Evolutionary conservation across 2,113 vertebrate species (phyloP), one percentile per base, ranked within the genome.

Genomic region (Nicator chloris): DNA sequence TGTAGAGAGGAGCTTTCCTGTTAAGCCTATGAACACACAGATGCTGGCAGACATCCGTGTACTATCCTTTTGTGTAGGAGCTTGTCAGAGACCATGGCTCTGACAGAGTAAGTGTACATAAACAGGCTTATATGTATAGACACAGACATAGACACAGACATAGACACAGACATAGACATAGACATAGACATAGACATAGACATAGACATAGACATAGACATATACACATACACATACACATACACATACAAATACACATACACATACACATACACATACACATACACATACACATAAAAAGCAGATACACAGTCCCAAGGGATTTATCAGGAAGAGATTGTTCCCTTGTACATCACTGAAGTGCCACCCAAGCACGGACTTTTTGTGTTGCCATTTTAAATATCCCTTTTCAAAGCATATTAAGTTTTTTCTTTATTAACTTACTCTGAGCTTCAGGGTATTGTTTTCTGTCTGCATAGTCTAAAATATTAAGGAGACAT

Each of bases 361-460:
- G 24, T 31, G 39, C 30, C 21, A 87, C 94, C 72, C 60, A 93
- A 66, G 24, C 61, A 65, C 9, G 6, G 87, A 50, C 28, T 89
- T 95, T 94, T 91, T 44, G 89, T 81, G 28, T 42, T 56, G 9
- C 4, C 19, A 57, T 88, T 92, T 90, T 88, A 97, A 95, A 96
- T 85, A 85, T 11, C 73, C 27, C 13, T 71, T 94, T 96, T 96
- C 64, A 94, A 96, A 95, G 31, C 45, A 77, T 31, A 69, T 89
- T 94, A 90, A 86, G 27, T 10, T 77, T 92, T 92, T 91, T 8
- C 72, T 91, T 92, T 92, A 93, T 90, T 86, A 92, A 60, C 81
- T 86, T 93, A 4, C 40, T 57, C 6, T 73, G 80, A 88, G 28
- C 14, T 86, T 82, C 44, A 60, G 40, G 75, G 30, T 59, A 93